These are phyloP conservation scores for Gallinago paraguaiae DNA, from an alignment of 2,113 vertebrate genomes.

Conservation along the genomic window DNA sequence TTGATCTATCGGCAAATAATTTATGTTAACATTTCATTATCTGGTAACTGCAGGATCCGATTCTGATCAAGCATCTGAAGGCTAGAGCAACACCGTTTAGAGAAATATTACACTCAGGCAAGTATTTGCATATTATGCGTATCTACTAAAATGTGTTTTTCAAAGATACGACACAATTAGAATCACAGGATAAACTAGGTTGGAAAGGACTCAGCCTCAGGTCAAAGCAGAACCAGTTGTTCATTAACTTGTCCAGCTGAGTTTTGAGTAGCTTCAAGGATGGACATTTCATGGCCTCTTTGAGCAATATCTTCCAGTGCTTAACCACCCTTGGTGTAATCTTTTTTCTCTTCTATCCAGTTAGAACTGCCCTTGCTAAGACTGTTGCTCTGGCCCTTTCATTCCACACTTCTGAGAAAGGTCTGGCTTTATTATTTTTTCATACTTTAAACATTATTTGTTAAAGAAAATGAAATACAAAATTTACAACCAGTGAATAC, in stretches of 20 bases:
- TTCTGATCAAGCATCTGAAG: neutral
- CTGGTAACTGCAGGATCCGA: neutral
- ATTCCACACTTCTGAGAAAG: neutral
- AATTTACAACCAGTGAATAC: neutral
- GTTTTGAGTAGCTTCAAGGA: neutral
- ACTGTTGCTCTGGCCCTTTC: neutral
- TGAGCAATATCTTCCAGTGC: neutral
- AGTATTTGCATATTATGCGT: neutral
- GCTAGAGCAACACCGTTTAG: neutral
- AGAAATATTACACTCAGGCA: neutral
- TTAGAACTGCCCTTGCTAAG: neutral
- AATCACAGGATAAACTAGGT: neutral
- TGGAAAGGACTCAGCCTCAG: neutral
- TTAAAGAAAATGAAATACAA: neutral
- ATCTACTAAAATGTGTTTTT: neutral
- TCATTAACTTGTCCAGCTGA: neutral
- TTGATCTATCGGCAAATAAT: neutral
- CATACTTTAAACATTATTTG: neutral
- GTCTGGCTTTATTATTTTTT: neutral
- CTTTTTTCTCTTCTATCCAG: neutral
- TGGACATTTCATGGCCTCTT: neutral
- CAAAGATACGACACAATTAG: neutral
- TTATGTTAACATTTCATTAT: neutral
- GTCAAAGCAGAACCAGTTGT: neutral
- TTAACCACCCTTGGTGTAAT: neutral